Evolutionary conservation across 2,888 invertebrate species (phyloP).

Genomic region (Sphinx pinastri): DNA sequence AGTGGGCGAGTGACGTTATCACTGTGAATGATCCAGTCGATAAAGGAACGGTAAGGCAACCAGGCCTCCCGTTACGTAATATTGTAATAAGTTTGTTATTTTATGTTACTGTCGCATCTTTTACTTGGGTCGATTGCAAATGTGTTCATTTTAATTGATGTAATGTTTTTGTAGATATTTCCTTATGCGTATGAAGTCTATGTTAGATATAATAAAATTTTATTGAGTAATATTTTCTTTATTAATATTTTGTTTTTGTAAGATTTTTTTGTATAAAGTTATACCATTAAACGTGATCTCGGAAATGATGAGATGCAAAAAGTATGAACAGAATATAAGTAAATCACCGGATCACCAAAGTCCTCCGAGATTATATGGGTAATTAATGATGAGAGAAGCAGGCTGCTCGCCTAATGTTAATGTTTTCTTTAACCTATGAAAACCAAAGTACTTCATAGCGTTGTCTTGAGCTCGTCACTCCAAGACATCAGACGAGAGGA

Average conservation of each 20-base stretch:
- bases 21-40: conserved; percentile 1
- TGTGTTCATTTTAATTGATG: conserved; percentile 2
- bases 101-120: not conserved
- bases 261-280: not conserved
- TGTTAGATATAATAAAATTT: not conserved
- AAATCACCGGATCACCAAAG: no score
- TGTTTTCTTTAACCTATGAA: no score
- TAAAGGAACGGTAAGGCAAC: conserved; percentile 10
- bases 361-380: no score
- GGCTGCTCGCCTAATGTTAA: no score
- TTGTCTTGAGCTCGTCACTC: no score
- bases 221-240: not conserved
- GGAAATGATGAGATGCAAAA: no score
- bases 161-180: not conserved
- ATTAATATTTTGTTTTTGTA: not conserved
- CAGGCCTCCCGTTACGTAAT: conserved; percentile 14
- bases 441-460: no score
- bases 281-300: no score
- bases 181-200: not conserved
- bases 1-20: not conserved
- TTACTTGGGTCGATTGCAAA: conserved; percentile 1
- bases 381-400: no score
- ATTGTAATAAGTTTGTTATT: conserved; percentile 22
- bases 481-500: no score
- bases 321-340: no score